phyloP scores from a whole-genome alignment of 2,113 vertebrate genomes.

The Leptosomus discolor region DNA sequence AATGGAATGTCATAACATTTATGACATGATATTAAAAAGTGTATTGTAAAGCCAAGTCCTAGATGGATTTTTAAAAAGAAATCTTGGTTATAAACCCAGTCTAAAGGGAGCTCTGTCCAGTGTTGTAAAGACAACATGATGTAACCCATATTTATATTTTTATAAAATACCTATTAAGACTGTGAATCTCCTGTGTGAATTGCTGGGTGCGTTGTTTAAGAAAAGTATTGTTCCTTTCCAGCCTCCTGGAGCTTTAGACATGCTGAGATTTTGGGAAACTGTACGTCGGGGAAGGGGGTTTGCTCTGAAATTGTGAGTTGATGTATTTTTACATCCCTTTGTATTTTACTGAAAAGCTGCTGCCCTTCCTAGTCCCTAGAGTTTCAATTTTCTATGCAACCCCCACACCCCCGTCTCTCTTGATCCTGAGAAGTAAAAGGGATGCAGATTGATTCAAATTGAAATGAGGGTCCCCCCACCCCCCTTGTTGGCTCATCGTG shows the following conservation, averaged over 20 bases:
- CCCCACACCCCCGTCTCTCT: slow-evolving; percentile 64
- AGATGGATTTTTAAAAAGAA: slow-evolving; percentile 79
- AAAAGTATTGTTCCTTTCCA: slow-evolving; percentile 52
- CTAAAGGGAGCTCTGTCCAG: slow-evolving; percentile 75
- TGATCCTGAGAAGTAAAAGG: slow-evolving; percentile 74
- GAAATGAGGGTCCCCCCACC: slow-evolving; percentile 72
- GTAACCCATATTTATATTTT: slow-evolving; percentile 83
- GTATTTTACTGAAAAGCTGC: slow-evolving; percentile 64
- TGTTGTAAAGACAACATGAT: slow-evolving; percentile 78
- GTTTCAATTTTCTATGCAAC: slow-evolving; percentile 77
- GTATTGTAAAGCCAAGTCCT: slow-evolving; percentile 88
- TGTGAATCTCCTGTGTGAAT: slow-evolving; percentile 80
- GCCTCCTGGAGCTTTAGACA: slow-evolving; percentile 49
- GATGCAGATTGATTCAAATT: slow-evolving; percentile 75
- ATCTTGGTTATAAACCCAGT: slow-evolving; percentile 79
- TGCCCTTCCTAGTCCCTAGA: slow-evolving; percentile 70
- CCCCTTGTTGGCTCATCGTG: slow-evolving; percentile 80
- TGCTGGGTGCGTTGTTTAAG: slow-evolving; percentile 71
- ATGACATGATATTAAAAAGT: slow-evolving; percentile 86
- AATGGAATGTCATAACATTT: slow-evolving; percentile 97
- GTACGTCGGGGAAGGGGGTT: slow-evolving; percentile 52
- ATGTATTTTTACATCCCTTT: slow-evolving; percentile 60
- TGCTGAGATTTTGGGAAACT: slow-evolving; percentile 28
- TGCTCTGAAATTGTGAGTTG: slow-evolving; percentile 64
- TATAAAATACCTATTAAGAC: slow-evolving; percentile 80